Evolutionary conservation across 2,113 vertebrate species (phyloP).

Genomic region (Oreocharis arfaki): DNA sequence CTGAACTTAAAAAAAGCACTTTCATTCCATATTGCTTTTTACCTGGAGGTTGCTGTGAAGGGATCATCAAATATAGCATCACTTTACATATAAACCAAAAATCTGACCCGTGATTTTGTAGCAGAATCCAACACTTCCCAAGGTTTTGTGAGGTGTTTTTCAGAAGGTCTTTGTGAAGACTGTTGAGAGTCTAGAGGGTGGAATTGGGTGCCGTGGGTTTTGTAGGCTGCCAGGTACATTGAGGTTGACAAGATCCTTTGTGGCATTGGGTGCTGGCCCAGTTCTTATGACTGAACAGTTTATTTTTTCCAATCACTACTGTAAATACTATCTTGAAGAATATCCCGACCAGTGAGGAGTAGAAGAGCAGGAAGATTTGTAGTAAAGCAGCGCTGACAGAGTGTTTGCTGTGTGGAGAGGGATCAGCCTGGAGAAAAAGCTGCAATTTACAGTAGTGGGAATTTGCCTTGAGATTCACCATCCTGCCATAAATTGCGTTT

Average conservation of each 20-base stretch:
- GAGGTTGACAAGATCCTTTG: neutral
- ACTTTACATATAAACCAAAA: neutral
- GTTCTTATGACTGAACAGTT: neutral
- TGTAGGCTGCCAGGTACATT: rapidly evolving
- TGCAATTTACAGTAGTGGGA: neutral
- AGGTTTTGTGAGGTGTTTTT: neutral
- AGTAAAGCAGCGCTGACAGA: neutral
- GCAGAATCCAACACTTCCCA: neutral
- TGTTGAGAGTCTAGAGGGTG: neutral
- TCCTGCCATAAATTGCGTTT: constrained; percentile 10
- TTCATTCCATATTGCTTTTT: neutral
- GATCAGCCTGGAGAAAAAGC: neutral
- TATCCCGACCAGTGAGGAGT: neutral
- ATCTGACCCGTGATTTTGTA: neutral
- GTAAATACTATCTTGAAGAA: neutral
- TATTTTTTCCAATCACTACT: neutral
- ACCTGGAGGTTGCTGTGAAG: neutral
- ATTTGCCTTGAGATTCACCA: constrained; percentile 27
- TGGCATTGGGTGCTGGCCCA: neutral
- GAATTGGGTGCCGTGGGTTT: neutral
- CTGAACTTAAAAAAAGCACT: neutral
- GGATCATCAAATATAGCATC: neutral
- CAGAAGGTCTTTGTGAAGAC: neutral
- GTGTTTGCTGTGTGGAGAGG: neutral
- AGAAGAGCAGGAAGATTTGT: neutral